Percentiles rank a stretch among this genome's conserved stretches.
Conservation (phyloP, 2,797 vertebrate species). For the Craterocephalus amniculus region DNA sequence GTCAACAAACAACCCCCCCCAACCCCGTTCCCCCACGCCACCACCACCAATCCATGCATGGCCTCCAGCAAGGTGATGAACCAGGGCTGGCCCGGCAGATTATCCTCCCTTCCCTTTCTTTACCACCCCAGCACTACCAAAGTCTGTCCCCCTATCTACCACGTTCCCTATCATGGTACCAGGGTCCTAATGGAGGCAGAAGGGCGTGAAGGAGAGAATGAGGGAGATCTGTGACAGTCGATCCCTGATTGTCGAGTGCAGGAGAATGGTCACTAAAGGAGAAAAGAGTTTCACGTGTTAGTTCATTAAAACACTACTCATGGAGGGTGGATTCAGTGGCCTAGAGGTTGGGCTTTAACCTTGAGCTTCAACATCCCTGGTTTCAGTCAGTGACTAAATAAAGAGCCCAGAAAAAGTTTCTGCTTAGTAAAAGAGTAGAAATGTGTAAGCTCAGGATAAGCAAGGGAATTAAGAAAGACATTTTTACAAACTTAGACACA, state of each 20-base stretch:
- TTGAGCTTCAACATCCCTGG: not conserved
- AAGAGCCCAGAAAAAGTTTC: not conserved
- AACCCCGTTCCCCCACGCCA: too few relatives aligned
- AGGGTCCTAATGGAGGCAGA: conserved; percentile 87
- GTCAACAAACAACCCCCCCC: conserved; percentile 52
- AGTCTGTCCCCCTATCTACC: conserved; percentile 48
- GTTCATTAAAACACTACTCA: not conserved
- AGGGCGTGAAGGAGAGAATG: conserved; percentile 87
- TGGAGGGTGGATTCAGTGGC: not conserved
- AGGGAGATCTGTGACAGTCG: conserved; percentile 65
- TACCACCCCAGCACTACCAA: conserved; percentile 34
- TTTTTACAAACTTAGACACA: not conserved
- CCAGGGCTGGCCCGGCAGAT: conserved; percentile 32
- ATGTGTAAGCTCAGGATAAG: not conserved
- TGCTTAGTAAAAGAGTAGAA: not conserved
- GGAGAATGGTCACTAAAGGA: conserved; percentile 26
- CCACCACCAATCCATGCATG: conserved; percentile 45
- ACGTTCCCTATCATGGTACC: conserved; percentile 50
- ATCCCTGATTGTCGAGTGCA: conserved; percentile 56
- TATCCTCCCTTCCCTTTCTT: conserved; percentile 22
- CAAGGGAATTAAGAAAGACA: too few relatives aligned
- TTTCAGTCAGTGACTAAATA: not conserved
- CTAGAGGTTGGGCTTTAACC: not conserved
- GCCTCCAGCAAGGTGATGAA: conserved; percentile 87
- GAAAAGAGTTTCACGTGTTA: not conserved